These are phyloP conservation scores for Pipistrellus pygmaeus DNA, from an alignment of 2,797 vertebrate genomes.

Conservation along the genomic window DNA sequence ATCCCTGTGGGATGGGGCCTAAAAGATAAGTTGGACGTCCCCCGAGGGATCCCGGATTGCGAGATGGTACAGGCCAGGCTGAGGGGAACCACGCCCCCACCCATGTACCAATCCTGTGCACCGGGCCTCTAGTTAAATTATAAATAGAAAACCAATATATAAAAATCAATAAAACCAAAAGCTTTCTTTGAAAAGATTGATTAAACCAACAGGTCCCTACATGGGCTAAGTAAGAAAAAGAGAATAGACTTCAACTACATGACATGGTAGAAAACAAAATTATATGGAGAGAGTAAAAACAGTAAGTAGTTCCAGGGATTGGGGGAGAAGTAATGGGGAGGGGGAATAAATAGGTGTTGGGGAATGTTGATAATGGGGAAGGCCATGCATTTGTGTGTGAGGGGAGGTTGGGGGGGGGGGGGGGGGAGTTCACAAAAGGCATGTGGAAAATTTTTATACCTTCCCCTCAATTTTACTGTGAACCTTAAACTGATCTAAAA, in stretches of 20 bases:
- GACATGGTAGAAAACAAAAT: background rate
- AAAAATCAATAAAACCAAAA: conserved; percentile 52
- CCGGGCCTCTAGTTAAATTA: background rate
- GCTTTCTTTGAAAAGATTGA: background rate
- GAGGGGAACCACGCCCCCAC: no score
- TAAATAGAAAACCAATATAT: background rate
- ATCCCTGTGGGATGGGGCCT: no score
- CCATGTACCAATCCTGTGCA: no score
- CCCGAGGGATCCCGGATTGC: no score
- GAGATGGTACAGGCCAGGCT: no score
- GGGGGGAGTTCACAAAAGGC: background rate
- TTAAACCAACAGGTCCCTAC: background rate
- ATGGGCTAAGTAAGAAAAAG: background rate
- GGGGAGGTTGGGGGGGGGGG: accelerated
- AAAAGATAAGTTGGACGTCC: no score
- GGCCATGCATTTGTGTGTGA: background rate
- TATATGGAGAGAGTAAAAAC: background rate
- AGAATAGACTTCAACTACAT: background rate
- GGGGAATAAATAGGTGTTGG: background rate
- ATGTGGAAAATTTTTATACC: background rate
- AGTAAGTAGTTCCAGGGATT: background rate
- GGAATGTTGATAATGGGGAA: background rate
- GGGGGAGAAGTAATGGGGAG: background rate
- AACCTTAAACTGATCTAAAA: background rate
- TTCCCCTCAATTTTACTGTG: background rate